These are phyloP conservation scores for Troilus luridus DNA, from an alignment of 2,888 invertebrate species.

Conservation along the genomic window DNA sequence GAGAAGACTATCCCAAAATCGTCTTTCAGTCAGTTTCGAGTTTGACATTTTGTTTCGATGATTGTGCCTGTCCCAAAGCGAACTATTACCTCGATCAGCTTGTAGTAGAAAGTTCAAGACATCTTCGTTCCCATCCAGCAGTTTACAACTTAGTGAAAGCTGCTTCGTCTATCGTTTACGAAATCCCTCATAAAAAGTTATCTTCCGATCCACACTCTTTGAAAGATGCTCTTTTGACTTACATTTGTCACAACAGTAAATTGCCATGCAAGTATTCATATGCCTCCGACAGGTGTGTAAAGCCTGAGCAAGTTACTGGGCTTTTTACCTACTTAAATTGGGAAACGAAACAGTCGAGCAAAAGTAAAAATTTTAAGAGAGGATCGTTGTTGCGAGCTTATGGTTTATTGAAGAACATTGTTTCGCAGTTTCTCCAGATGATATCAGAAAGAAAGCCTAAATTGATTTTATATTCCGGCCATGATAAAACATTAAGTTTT, in stretches of 20 bases:
- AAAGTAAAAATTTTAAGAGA: conserved; percentile 76
- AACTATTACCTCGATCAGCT: conserved; percentile 73
- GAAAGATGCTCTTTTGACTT: conserved; percentile 85
- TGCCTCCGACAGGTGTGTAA: conserved; percentile 73
- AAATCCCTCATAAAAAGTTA: conserved; percentile 75
- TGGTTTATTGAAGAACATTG: conserved; percentile 86
- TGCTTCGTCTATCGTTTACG: conserved; percentile 77
- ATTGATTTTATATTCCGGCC: conserved; percentile 89
- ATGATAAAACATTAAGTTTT: conserved; percentile 91
- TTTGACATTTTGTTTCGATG: conserved; percentile 87
- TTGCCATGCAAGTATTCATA: conserved; percentile 76
- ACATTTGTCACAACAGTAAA: conserved; percentile 86
- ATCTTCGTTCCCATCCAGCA: conserved; percentile 81
- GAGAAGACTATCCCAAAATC: conserved; percentile 71
- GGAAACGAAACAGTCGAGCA: conserved; percentile 78
- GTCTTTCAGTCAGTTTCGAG: conserved; percentile 83
- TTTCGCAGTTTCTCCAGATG: conserved; percentile 85
- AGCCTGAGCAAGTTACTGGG: conserved; percentile 81
- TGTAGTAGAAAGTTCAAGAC: conserved; percentile 74
- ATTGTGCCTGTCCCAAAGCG: conserved; percentile 84
- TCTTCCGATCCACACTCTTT: conserved; percentile 79
- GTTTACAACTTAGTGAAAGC: conserved; percentile 80
- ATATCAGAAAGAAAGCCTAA: conserved; percentile 83
- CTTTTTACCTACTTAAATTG: conserved; percentile 88
- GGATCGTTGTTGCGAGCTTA: conserved; percentile 83